A percentile compares a stretch with the other conserved stretches of the same genome.
phyloP scores from a whole-genome alignment of 1,140 invertebrate genomes.

The Eurosta solidaginis region DNA sequence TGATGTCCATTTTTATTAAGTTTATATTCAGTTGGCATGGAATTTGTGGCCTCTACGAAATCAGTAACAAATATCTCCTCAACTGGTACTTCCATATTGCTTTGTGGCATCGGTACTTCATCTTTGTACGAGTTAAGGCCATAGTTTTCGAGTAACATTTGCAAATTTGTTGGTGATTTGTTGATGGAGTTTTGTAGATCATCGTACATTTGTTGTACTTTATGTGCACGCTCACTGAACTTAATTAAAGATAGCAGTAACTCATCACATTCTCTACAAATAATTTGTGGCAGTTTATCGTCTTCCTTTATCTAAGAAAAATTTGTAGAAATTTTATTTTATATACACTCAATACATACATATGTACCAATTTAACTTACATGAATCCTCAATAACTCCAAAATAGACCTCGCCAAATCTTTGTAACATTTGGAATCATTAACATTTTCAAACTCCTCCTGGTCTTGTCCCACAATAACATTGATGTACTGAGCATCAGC shows the following conservation, averaged over 20 bases:
- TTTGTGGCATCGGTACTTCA: neutral
- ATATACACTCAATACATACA: neutral
- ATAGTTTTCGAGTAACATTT: neutral
- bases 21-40: neutral
- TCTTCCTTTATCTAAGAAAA: slow-evolving; percentile 41
- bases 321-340: neutral
- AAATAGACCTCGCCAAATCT: neutral
- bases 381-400: neutral
- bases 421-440: neutral
- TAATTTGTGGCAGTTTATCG: slow-evolving; percentile 33
- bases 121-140: neutral
- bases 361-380: neutral
- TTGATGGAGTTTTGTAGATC: neutral
- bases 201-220: neutral
- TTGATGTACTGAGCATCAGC: slow-evolving; percentile 38
- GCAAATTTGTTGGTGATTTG: neutral
- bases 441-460: neutral
- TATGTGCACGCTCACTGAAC: neutral
- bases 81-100: neutral
- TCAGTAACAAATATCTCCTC: neutral
- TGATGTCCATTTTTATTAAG: neutral
- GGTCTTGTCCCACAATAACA: neutral
- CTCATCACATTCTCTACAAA: neutral
- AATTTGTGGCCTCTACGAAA: neutral
- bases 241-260: neutral